These are phyloP conservation scores for Lithophane ornitopus DNA, from an alignment of 2,888 invertebrate species.

Conservation along the genomic window DNA sequence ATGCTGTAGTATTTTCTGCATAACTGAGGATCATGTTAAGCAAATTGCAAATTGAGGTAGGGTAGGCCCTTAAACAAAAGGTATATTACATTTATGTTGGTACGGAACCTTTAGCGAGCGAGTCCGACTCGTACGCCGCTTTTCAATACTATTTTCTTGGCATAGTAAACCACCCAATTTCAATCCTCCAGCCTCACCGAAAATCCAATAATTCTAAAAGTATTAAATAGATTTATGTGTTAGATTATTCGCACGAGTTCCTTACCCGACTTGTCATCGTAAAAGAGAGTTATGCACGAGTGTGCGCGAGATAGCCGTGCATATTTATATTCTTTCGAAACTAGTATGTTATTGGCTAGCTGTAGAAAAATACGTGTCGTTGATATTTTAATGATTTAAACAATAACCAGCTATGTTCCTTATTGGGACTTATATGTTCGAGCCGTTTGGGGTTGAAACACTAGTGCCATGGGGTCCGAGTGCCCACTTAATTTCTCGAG, in stretches of 20 bases:
- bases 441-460: background rate
- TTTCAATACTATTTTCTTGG: background rate
- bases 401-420: no score
- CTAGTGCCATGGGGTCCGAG: background rate
- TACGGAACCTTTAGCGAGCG: background rate
- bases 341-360: background rate
- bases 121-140: background rate
- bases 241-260: constrained; percentile 1
- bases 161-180: background rate
- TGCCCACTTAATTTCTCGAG: background rate
- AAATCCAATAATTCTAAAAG: constrained; percentile 24
- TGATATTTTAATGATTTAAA: background rate
- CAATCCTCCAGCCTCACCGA: background rate
- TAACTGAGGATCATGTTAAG: no score
- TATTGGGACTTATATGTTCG: background rate
- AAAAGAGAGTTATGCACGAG: constrained; percentile 38
- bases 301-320: constrained; percentile 28
- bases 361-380: background rate
- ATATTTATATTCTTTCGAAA: constrained; percentile 26
- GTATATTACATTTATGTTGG: no score
- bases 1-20: no score
- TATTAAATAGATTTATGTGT: constrained; percentile 28
- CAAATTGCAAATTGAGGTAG: no score
- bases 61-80: no score
- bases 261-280: constrained; percentile 36